Evolutionary conservation across 2,797 vertebrate species (phyloP).

Genomic region (Sebastolobus alascanus): DNA sequence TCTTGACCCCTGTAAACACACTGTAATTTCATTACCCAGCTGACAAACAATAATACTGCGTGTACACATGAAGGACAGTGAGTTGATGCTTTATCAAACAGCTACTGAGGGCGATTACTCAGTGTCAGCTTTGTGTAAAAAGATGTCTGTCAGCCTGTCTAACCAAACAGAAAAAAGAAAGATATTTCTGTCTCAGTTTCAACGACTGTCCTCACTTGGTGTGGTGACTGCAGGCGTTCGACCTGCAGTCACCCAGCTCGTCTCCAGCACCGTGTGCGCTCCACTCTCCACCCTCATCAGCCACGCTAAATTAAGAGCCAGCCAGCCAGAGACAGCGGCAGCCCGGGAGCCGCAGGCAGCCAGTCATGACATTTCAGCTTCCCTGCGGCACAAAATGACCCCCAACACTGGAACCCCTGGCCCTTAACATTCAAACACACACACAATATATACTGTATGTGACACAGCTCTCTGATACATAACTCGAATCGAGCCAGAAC

Average conservation of each 20-base stretch:
- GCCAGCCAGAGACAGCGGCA: slow-evolving; percentile 49
- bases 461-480: slow-evolving; percentile 15
- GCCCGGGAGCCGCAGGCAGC: slow-evolving; percentile 55
- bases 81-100: background rate
- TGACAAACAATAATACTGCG: background rate
- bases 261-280: slow-evolving; percentile 13
- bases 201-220: background rate
- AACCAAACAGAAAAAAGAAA: background rate
- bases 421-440: slow-evolving; percentile 11
- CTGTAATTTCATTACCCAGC: background rate
- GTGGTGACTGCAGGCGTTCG: slow-evolving; percentile 12
- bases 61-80: background rate
- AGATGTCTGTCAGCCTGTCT: background rate
- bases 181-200: slow-evolving; percentile 10
- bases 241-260: slow-evolving; percentile 27
- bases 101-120: background rate
- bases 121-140: background rate
- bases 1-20: background rate
- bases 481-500: slow-evolving; percentile 20
- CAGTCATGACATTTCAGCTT: slow-evolving; percentile 75
- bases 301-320: slow-evolving; percentile 63
- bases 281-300: slow-evolving; percentile 57
- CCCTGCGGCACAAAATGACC: slow-evolving; percentile 68
- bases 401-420: slow-evolving; percentile 34
- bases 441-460: slow-evolving; percentile 1